Conservation (phyloP, 2,797 vertebrate genomes). For the Calcarius lapponicus region DNA sequence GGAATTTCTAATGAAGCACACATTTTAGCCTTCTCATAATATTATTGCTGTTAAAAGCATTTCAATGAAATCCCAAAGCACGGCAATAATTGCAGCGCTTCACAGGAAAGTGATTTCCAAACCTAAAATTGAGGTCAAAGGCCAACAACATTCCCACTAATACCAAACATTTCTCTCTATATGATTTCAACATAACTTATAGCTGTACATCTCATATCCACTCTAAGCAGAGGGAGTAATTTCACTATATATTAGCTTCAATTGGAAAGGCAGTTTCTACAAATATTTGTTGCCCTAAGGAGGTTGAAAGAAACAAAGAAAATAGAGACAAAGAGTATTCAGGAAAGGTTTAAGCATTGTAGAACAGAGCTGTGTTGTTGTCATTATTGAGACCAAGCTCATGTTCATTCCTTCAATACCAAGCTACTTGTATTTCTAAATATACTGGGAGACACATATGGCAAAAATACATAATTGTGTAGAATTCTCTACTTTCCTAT, state of each 20-base stretch:
- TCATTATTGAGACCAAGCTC: background rate
- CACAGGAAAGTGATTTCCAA: background rate
- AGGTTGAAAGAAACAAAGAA: background rate
- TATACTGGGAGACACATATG: background rate
- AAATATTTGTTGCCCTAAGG: background rate
- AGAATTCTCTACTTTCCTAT: background rate
- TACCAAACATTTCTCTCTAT: background rate
- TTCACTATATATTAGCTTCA: background rate
- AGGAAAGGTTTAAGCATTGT: background rate
- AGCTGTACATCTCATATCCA: background rate
- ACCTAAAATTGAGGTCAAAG: background rate
- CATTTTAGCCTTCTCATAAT: background rate
- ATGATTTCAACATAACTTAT: background rate
- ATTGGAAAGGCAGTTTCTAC: background rate
- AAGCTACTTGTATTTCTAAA: background rate
- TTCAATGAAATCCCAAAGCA: background rate
- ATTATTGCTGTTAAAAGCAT: background rate
- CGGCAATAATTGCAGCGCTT: background rate
- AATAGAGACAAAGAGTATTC: background rate
- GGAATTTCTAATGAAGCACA: conserved; percentile 37
- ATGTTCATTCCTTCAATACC: background rate
- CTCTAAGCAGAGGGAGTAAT: background rate
- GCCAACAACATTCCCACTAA: background rate
- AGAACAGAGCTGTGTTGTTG: background rate
- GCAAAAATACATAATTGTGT: background rate